Base-by-base conservation (phyloP, 2,797 vertebrate species). In the Acomys russatus region DNA sequence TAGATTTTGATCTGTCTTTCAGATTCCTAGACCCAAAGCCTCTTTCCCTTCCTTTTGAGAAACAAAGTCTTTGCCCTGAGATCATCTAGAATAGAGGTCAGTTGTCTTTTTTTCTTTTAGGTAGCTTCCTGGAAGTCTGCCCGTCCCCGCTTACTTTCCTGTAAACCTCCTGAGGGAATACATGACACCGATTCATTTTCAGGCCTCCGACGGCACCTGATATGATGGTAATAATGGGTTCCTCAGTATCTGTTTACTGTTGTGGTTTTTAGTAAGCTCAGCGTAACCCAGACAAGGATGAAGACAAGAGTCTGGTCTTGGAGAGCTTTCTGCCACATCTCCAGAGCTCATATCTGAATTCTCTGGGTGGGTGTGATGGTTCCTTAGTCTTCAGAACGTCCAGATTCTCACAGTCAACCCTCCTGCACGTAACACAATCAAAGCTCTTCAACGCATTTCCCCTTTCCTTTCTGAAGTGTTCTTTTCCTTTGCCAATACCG, bases 1-100 rank as follows among this genome's bases (percentile, higher is more conserved):
- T 64, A 5, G 30, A 89, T 88, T 94, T 92, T n/a, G 49, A 82
- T 33, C 49, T 73, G 68, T 78, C 83, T 90, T 22, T 76, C 7
- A 71, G 74, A 73, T 87, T 76, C 35, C 33, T 33, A 17, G 64
- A 96, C 56, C 20, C 22, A 33, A 90, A 86, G 22, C 15, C 20
- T 84, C 74, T 74, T 8, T 25, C 4, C 15, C 18, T 1, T 82
- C 25, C 77, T 59, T 61, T 33, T 30, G 12, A 89, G 38, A 33
- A 68, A 12, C 10, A 2, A 0, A 10, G 35, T 87, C 44, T 84
- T 63, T 54, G n/a, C 22, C 49, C 3, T 44, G 78, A 91, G 18
- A 4, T 88, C 56, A 4, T 56, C 20, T 84, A 25, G 30, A 15
- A 33, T 33, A 90, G 38, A 66, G 28, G 18, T 15, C 8, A 68